These are phyloP conservation scores for Junonia oenone DNA, from an alignment of 2,888 invertebrate genomes.

Conservation along the genomic window DNA sequence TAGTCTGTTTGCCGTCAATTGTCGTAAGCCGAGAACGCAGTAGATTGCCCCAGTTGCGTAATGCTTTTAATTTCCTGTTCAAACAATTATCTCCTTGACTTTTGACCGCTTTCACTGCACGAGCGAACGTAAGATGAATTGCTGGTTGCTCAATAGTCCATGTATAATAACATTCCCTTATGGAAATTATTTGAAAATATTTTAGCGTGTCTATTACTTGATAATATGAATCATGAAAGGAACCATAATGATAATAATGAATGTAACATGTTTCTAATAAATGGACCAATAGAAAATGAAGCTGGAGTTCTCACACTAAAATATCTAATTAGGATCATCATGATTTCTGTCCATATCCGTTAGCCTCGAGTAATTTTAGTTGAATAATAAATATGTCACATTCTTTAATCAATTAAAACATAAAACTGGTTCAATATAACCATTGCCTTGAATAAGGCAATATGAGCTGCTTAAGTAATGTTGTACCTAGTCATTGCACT, in stretches of 20 bases:
- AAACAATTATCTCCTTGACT: constrained; percentile 77
- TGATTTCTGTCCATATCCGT: neutral
- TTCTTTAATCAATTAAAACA: neutral
- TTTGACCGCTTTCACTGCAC: constrained; percentile 74
- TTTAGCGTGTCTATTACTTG: neutral
- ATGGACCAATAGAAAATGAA: too few species aligned
- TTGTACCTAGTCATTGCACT: neutral
- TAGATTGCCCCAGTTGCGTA: constrained; percentile 68
- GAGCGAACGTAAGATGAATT: constrained; percentile 40
- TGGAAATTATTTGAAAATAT: neutral
- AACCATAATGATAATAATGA: too few species aligned
- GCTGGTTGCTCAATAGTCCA: constrained; percentile 54
- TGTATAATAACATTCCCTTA: constrained; percentile 22
- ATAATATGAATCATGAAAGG: neutral
- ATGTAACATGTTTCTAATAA: too few species aligned
- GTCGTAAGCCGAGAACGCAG: constrained; percentile 21
- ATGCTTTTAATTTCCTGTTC: constrained; percentile 74
- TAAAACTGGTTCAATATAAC: neutral
- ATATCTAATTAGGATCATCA: neutral
- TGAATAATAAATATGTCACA: neutral
- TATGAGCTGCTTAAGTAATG: too few species aligned
- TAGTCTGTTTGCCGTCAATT: constrained; percentile 8
- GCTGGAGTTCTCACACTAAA: neutral
- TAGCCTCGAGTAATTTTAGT: too few species aligned
- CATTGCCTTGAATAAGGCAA: too few species aligned